Evolutionary conservation across 2,113 vertebrate species (phyloP).

Genomic region (Microcebus tavaratra): DNA sequence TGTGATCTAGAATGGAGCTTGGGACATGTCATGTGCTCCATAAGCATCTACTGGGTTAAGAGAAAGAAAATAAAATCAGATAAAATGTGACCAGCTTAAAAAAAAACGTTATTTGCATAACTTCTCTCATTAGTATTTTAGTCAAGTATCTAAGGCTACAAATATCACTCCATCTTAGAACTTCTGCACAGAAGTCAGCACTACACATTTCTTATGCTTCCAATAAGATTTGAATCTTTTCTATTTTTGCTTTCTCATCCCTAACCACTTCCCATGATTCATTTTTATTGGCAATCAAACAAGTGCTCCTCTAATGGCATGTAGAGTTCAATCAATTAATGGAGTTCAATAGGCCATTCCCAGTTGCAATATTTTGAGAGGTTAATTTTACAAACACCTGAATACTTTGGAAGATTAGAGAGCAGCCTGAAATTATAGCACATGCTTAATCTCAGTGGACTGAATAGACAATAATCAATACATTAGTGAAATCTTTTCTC

Average conservation of each 20-base stretch:
- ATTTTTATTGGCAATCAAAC: slow-evolving; percentile 64
- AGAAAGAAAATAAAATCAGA: not conserved
- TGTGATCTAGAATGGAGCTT: not conserved
- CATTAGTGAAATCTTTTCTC: not conserved
- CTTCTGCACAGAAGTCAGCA: not conserved
- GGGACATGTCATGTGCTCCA: too few relatives aligned
- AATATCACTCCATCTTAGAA: not conserved
- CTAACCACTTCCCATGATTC: slow-evolving; percentile 50
- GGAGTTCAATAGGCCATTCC: slow-evolving; percentile 68
- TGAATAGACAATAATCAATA: not conserved
- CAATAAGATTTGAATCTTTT: slow-evolving; percentile 10
- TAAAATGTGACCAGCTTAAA: not conserved
- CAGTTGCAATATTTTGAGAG: slow-evolving; percentile 60
- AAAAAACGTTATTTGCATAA: not conserved
- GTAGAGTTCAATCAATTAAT: slow-evolving; percentile 72
- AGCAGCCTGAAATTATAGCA: not conserved
- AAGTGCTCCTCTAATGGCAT: slow-evolving; percentile 38
- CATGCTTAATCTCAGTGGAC: not conserved
- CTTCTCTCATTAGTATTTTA: not conserved
- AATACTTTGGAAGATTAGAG: slow-evolving; percentile 28
- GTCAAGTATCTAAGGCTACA: not conserved
- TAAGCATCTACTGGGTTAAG: not conserved
- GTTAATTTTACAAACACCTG: slow-evolving; percentile 65
- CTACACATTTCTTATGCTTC: not conserved
- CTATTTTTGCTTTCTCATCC: slow-evolving; percentile 40